Conservation (phyloP, 92 coral and sea anemone species). For the Phenganax marumi region DNA sequence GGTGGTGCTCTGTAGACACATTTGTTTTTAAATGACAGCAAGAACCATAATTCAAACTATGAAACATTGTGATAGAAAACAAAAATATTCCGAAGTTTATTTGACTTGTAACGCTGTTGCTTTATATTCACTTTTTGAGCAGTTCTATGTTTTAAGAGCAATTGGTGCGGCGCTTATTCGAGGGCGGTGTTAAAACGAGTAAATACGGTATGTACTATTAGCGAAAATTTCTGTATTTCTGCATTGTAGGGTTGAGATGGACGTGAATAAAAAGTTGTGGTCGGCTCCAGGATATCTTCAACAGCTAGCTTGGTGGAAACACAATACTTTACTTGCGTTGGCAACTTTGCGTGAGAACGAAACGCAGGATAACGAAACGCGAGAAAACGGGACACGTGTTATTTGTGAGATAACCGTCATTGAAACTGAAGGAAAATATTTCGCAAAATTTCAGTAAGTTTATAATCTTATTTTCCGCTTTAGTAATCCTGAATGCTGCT, state of each 20-base stretch:
- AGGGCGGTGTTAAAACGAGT: too few relatives aligned
- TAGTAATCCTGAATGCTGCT: too few relatives aligned
- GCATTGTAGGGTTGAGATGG: conserved; percentile 56
- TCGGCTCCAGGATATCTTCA: conserved; percentile 71
- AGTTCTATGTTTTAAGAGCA: too few relatives aligned
- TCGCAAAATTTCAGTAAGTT: conserved; percentile 22
- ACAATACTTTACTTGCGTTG: conserved; percentile 58
- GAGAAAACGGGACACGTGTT: conserved; percentile 57
- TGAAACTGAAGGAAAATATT: conserved; percentile 11
- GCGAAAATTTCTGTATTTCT: neutral
- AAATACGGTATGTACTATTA: neutral
- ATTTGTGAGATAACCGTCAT: conserved; percentile 69
- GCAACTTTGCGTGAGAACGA: conserved; percentile 60
- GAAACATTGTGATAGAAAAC: too few relatives aligned
- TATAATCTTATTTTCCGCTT: neutral
- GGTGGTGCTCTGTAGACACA: too few relatives aligned
- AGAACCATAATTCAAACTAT: too few relatives aligned
- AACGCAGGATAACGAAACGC: too few relatives aligned
- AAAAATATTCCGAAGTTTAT: too few relatives aligned
- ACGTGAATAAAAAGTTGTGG: conserved; percentile 66
- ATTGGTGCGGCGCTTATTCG: too few relatives aligned
- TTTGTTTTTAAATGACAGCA: too few relatives aligned
- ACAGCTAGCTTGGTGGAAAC: conserved; percentile 91
- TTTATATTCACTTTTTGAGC: too few relatives aligned
- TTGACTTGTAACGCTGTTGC: too few relatives aligned